Conservation (phyloP, 2,113 vertebrate genomes). For the Oncorhynchus mykiss region DNA sequence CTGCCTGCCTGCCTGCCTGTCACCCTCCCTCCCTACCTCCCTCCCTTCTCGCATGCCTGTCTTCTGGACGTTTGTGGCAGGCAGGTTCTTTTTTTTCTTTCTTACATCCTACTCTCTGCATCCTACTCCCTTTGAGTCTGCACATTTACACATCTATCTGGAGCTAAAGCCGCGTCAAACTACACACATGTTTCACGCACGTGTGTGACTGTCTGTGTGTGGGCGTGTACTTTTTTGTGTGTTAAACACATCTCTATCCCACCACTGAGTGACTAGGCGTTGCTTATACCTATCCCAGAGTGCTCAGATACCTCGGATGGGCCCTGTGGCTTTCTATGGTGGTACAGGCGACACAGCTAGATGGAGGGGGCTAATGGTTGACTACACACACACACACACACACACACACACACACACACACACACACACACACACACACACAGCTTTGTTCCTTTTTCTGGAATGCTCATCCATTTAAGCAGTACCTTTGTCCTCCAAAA, state of each 20-base stretch:
- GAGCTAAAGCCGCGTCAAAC: neutral
- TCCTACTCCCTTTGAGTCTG: slow-evolving; percentile 60
- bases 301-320: slow-evolving; percentile 2
- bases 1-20: slow-evolving; percentile 17
- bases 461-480: neutral
- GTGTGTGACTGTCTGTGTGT: slow-evolving; percentile 6
- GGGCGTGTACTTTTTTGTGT: neutral
- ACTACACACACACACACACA: too few relatives aligned
- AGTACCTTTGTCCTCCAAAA: neutral
- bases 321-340: neutral
- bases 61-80: slow-evolving; percentile 53
- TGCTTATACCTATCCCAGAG: slow-evolving; percentile 7
- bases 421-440: too few relatives aligned
- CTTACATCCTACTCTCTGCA: slow-evolving; percentile 33
- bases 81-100: slow-evolving; percentile 61
- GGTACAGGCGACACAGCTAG: neutral
- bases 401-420: too few relatives aligned
- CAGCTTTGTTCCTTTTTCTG: neutral
- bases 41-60: neutral
- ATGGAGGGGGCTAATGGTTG: neutral
- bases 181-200: neutral
- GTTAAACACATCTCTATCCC: neutral
- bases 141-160: slow-evolving; percentile 33
- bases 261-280: slow-evolving; percentile 2
- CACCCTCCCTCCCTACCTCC: too few relatives aligned